Conservation (phyloP, 2,888 invertebrate genomes). For the Brachyopa scutellaris region DNA sequence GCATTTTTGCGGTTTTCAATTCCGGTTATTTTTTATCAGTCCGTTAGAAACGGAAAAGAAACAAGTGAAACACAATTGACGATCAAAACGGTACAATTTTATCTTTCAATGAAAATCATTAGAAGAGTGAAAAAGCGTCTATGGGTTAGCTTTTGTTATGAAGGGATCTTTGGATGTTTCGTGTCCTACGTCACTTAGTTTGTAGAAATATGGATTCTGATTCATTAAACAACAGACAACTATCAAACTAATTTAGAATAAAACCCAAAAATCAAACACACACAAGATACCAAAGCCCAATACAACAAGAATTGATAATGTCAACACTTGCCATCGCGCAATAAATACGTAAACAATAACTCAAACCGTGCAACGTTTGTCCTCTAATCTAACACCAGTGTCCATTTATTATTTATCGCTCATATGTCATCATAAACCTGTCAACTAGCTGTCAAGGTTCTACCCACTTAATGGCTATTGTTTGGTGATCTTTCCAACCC, state of each 20-base stretch:
- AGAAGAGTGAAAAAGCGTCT: too few relatives aligned
- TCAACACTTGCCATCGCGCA: constrained; percentile 47
- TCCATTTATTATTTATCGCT: constrained; percentile 43
- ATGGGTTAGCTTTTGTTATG: too few relatives aligned
- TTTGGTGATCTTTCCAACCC: constrained; percentile 12
- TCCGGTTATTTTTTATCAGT: too few relatives aligned
- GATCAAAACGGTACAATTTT: too few relatives aligned
- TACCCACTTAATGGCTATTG: constrained; percentile 4
- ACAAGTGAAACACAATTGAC: too few relatives aligned
- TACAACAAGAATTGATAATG: constrained; percentile 57
- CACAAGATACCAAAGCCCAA: constrained; percentile 18
- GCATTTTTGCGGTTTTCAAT: too few relatives aligned
- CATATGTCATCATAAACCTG: constrained; percentile 62
- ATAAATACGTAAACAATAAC: constrained; percentile 52
- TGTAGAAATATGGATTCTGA: too few relatives aligned
- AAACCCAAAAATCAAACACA: constrained; percentile 4
- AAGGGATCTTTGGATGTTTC: background rate
- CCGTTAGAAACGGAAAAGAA: too few relatives aligned
- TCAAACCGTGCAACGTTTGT: constrained; percentile 49
- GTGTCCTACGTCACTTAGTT: too few relatives aligned
- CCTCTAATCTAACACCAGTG: constrained; percentile 32
- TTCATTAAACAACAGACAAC: too few relatives aligned
- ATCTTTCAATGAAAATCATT: too few relatives aligned
- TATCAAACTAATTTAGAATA: background rate
- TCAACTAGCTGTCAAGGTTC: constrained; percentile 49